Base-by-base conservation (phyloP, 2,888 invertebrate genomes). In the Eledona agricola region DNA sequence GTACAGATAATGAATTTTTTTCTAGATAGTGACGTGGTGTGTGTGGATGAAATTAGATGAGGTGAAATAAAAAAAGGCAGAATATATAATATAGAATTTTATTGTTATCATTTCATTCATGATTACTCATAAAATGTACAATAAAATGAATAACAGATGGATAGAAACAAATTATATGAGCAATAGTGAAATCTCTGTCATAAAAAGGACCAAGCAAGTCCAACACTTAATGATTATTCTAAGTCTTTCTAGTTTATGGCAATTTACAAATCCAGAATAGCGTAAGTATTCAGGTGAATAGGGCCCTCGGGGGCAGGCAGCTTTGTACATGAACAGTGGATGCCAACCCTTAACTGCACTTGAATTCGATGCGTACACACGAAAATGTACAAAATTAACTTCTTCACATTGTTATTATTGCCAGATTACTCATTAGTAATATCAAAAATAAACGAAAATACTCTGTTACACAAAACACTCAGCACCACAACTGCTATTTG, bases 21-120 rank as follows among this genome's bases (percentile, higher is more conserved):
- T n/a, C n/a, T n/a, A n/a, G n/a, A n/a, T n/a, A n/a, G n/a, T n/a
- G n/a, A n/a, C n/a, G n/a, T n/a, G n/a, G n/a, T n/a, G n/a, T n/a
- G n/a, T n/a, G n/a, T n/a, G n/a, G n/a, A n/a, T n/a, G n/a, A n/a
- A n/a, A n/a, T n/a, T n/a, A n/a, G n/a, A n/a, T n/a, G n/a, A n/a
- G 7, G 9, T 19, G 16, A 37, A 55, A 55, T n/a, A 51, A 42
- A 58, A 67, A 69, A 66, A 61, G 64, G 52, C 61, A 62, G 61
- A 60, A 74, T 76, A 75, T 74, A 75, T 73, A 76, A 76, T 76
- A 76, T 76, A 76, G 75, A 76, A 74, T 74, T 76, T 76, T 76
- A 76, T 75, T 75, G 71, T 74, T 75, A 74, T 73, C 73, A 73
- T 74, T 73, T 73, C 72, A 74, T 73, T 73, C 69, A 73, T 72